Evolutionary conservation across 2,888 invertebrate genomes (phyloP).

Genomic region (Pseudococcus longispinus): DNA sequence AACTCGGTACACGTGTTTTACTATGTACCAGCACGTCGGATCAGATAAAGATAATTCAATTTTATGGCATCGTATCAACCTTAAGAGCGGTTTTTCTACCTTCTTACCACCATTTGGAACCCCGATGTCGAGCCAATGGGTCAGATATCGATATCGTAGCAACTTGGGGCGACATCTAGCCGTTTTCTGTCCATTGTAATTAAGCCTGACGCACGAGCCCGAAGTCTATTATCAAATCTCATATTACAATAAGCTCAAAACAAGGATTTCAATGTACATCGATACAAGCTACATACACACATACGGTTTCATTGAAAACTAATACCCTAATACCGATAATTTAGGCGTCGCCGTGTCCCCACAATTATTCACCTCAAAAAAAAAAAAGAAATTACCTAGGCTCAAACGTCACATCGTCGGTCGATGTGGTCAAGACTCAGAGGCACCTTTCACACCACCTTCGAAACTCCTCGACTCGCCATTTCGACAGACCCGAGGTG

Average conservation of each 20-base stretch:
- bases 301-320: background rate
- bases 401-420: background rate
- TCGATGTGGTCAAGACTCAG: background rate
- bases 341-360: background rate
- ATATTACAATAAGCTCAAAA: background rate
- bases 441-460: background rate
- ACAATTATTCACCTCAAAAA: background rate
- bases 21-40: background rate
- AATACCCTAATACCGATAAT: background rate
- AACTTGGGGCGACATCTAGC: background rate
- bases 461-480: background rate
- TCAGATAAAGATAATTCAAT: conserved; percentile 5
- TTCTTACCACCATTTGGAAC: background rate
- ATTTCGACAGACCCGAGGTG: background rate
- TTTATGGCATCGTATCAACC: background rate
- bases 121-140: background rate
- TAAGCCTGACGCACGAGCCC: background rate
- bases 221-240: background rate
- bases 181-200: background rate
- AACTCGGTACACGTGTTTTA: background rate
- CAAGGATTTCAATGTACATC: background rate
- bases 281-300: background rate
- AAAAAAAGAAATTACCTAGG: background rate
- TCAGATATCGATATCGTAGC: background rate
- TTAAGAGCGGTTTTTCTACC: background rate